Percentiles rank a stretch among this genome's conserved stretches.
phyloP scores from a whole-genome alignment of 2,797 vertebrate species.

The Cyclura pinguis region DNA sequence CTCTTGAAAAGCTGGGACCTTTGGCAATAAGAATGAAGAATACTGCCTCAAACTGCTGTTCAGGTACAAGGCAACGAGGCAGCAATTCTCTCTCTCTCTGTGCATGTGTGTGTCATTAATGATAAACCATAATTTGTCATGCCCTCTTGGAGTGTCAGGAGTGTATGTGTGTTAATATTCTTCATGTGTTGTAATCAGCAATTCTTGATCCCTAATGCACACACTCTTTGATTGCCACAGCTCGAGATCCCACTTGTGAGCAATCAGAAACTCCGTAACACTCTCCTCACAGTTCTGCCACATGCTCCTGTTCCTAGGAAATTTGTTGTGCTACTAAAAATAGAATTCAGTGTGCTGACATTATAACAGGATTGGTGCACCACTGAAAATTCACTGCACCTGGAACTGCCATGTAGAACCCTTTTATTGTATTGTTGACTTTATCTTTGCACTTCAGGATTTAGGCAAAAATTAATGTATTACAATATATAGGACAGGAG shows the following conservation, averaged over 20 bases:
- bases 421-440: constrained; percentile 6
- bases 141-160: fast-evolving
- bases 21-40: not conserved
- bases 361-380: not conserved
- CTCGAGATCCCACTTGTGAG: not conserved
- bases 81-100: not conserved
- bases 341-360: constrained; percentile 21
- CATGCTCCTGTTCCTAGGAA: fast-evolving
- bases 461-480: constrained; percentile 42
- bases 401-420: not conserved
- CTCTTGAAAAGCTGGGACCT: not conserved
- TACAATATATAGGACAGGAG: not conserved
- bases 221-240: not conserved
- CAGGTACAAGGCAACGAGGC: not conserved
- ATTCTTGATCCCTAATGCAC: not conserved
- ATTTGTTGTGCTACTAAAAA: constrained; percentile 28
- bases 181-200: not conserved
- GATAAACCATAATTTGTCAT: not conserved
- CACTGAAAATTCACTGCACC: not conserved
- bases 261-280: not conserved
- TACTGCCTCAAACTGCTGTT: not conserved
- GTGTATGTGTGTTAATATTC: fast-evolving
- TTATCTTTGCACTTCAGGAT: not conserved
- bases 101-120: no score
- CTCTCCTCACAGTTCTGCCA: not conserved